Percentiles rank a stretch among this genome's conserved stretches.
Conservation (phyloP, 2,797 vertebrate genomes). For the Lepus oiostolus region DNA sequence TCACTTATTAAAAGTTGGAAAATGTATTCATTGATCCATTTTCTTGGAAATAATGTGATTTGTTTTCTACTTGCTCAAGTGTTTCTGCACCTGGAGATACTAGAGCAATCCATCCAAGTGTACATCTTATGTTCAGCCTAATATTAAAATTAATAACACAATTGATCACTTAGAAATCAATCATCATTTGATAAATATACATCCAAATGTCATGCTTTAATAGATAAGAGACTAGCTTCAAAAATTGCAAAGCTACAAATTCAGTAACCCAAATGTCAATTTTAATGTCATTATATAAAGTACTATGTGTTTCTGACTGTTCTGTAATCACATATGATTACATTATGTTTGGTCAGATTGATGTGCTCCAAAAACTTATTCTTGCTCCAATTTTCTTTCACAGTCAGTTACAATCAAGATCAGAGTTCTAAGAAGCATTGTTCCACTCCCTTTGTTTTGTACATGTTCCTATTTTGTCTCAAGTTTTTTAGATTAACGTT, state of each 20-base stretch:
- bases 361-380: conserved; percentile 6
- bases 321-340: background rate
- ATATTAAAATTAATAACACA: conserved; percentile 1
- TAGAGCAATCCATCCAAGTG: background rate
- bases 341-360: background rate
- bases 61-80: background rate
- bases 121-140: background rate
- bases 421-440: background rate
- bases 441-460: background rate
- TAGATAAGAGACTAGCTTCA: background rate
- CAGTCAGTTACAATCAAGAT: background rate
- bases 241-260: background rate
- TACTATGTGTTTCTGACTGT: background rate
- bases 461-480: background rate
- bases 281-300: background rate
- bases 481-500: background rate
- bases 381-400: background rate
- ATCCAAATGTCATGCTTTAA: background rate
- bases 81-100: background rate
- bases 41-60: conserved; percentile 14
- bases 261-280: background rate
- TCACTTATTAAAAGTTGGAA: conserved; percentile 55
- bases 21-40: conserved; percentile 40
- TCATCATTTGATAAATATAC: background rate
- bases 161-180: conserved; percentile 6